A percentile compares a stretch with the other conserved stretches of the same genome.
These are phyloP conservation scores for Acestrorhynchus altus DNA, from an alignment of 2,797 vertebrate species.

Conservation along the genomic window DNA sequence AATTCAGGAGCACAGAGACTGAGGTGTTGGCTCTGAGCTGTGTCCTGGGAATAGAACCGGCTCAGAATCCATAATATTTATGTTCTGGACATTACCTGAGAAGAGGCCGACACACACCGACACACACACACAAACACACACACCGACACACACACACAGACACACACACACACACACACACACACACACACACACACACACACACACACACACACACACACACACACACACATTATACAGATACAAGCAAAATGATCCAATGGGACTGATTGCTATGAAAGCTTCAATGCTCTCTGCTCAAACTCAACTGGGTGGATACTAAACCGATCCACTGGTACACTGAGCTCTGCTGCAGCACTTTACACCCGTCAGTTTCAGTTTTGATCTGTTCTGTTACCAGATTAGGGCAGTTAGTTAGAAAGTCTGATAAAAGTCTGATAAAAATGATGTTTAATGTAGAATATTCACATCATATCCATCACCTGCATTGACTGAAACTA, in stretches of 20 bases:
- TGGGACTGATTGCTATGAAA: too few relatives aligned
- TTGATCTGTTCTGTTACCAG: too few relatives aligned
- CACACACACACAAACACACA: background rate
- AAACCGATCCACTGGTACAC: too few relatives aligned
- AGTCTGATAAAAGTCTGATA: too few relatives aligned
- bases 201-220: background rate
- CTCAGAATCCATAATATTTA: constrained; percentile 49
- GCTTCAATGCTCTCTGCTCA: too few relatives aligned
- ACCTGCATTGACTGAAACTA: too few relatives aligned
- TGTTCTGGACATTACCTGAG: constrained; percentile 29
- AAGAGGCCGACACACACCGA: background rate
- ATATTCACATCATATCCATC: too few relatives aligned
- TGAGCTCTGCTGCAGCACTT: too few relatives aligned
- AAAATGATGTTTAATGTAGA: too few relatives aligned
- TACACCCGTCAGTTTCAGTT: too few relatives aligned
- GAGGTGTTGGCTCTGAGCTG: background rate
- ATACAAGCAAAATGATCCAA: background rate
- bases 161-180: background rate
- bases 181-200: constrained; percentile 1
- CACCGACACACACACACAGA: background rate
- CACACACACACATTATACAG: background rate
- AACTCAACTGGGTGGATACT: too few relatives aligned
- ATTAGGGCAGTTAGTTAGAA: too few relatives aligned
- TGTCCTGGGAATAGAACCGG: constrained; percentile 15
- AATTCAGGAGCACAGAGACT: background rate